Conservation (phyloP, 2,113 vertebrate genomes). For the Hydropotes inermis region DNA sequence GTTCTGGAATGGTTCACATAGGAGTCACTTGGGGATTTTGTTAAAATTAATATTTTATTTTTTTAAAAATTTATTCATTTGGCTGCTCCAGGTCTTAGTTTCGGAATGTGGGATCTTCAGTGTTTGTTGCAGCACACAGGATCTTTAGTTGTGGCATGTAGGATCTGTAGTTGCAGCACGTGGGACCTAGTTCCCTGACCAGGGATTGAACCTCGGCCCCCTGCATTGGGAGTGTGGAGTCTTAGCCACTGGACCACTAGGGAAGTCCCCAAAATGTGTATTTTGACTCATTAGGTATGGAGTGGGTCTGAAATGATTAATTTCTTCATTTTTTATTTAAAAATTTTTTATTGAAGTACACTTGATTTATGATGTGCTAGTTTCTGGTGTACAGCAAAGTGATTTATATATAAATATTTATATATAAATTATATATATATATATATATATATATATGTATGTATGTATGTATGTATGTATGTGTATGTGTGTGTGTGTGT, state of each 20-base stretch:
- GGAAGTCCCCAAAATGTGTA: neutral
- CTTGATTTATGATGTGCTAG: neutral
- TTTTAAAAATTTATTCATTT: neutral
- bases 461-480: too few relatives aligned
- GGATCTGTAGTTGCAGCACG: neutral
- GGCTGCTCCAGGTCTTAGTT: neutral
- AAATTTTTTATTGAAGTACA: neutral
- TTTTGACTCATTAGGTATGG: neutral
- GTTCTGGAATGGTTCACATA: neutral
- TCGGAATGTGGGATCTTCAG: neutral
- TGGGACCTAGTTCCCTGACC: neutral
- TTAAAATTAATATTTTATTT: neutral
- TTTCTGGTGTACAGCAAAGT: neutral
- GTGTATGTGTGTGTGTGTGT: too few relatives aligned
- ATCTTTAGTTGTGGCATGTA: neutral
- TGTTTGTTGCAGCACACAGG: neutral
- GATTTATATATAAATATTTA: neutral
- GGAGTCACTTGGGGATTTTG: neutral
- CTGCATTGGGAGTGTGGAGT: neutral
- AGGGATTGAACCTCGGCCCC: accelerated
- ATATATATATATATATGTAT: too few relatives aligned
- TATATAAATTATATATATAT: too few relatives aligned
- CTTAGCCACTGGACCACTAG: neutral
- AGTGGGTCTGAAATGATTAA: neutral
- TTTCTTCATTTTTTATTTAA: neutral